phyloP scores from a whole-genome alignment of 2,113 vertebrate genomes.

The Apodemus speciosus region DNA sequence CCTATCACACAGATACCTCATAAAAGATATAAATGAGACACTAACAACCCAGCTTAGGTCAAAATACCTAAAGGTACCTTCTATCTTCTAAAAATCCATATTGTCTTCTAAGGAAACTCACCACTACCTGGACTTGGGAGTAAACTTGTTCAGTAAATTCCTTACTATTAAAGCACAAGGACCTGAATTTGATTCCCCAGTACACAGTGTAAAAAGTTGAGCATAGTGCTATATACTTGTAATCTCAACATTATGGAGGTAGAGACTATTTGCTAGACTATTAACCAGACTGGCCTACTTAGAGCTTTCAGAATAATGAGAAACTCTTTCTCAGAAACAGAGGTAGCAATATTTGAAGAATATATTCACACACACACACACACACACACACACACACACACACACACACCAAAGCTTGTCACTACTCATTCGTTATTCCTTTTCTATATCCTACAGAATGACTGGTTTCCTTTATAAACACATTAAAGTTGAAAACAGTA shows the following conservation, averaged over 20 bases:
- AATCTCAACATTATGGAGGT: not conserved
- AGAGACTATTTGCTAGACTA: not conserved
- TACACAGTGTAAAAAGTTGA: not conserved
- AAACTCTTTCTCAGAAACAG: not conserved
- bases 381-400: not conserved
- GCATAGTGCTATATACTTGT: not conserved
- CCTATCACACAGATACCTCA: slow-evolving; percentile 10
- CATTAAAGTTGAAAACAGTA: not conserved
- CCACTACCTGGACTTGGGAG: not conserved
- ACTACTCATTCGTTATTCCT: not conserved
- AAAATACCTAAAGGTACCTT: not conserved
- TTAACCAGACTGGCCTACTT: not conserved
- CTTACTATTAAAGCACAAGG: not conserved
- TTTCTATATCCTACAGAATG: not conserved
- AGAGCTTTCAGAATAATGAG: not conserved
- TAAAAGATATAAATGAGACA: slow-evolving; percentile 37
- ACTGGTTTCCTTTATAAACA: not conserved
- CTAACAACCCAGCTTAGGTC: slow-evolving; percentile 6
- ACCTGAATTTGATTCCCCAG: not conserved
- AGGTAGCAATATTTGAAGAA: not conserved
- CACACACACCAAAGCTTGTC: not conserved
- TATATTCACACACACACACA: not conserved
- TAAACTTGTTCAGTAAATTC: not conserved
- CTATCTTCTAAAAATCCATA: slow-evolving; percentile 25
- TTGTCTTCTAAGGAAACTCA: not conserved